phyloP scores from a whole-genome alignment of 2,797 vertebrate genomes.

The Anguilla obscura region DNA sequence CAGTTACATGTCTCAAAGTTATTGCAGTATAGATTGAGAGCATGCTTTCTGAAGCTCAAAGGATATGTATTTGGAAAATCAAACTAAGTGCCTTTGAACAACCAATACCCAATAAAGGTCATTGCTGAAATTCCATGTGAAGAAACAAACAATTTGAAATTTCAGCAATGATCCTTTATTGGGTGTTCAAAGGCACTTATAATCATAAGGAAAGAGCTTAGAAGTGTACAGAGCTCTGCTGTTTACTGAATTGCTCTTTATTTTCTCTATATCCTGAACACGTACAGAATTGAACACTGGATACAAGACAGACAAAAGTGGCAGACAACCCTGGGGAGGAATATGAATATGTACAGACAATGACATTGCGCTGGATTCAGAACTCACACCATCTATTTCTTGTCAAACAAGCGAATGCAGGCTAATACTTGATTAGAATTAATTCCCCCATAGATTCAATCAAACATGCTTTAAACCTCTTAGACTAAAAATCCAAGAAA shows the following conservation, averaged over 20 bases:
- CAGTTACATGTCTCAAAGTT: conserved; percentile 39
- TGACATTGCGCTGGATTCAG: not conserved
- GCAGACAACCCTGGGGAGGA: not conserved
- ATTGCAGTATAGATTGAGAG: conserved; percentile 23
- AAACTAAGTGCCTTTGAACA: conserved; percentile 23
- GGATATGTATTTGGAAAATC: conserved; percentile 32
- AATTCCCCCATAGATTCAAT: not conserved
- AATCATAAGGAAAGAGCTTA: not conserved
- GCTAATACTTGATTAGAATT: not conserved
- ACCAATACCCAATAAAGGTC: not conserved
- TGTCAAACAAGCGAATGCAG: not conserved
- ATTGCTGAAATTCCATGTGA: not conserved
- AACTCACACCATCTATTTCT: not conserved
- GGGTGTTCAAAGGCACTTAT: not conserved
- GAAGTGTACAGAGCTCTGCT: not conserved
- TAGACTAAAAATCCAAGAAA: no score
- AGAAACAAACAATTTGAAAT: no score
- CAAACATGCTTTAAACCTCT: no score
- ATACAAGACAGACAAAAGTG: not conserved
- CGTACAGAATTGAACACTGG: no score
- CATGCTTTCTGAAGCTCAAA: conserved; percentile 36
- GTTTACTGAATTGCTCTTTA: not conserved
- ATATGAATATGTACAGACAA: not conserved
- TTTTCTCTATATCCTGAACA: no score
- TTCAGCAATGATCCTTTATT: no score